phyloP scores from a whole-genome alignment of 2,113 vertebrate genomes.

The Chroicocephalus ridibundus region DNA sequence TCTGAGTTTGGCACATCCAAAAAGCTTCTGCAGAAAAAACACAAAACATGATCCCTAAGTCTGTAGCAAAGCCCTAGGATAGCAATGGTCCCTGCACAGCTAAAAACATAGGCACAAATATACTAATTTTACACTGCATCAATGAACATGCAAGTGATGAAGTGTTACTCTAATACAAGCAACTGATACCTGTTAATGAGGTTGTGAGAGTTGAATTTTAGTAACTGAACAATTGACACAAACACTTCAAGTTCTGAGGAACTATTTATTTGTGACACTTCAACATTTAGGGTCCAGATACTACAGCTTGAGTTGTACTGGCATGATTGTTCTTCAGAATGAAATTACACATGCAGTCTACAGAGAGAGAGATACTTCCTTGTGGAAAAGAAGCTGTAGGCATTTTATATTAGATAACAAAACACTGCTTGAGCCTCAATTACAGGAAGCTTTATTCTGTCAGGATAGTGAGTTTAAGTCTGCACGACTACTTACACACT shows the following conservation, averaged over 20 bases:
- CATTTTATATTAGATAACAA: not conserved
- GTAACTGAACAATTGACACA: not conserved
- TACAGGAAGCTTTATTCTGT: not conserved
- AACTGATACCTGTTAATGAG: not conserved
- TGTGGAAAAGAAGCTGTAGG: not conserved
- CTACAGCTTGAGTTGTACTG: not conserved
- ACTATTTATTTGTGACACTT: conserved; percentile 13
- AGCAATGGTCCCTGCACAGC: not conserved
- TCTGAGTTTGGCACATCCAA: not conserved
- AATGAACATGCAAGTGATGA: not conserved
- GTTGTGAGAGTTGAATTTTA: not conserved
- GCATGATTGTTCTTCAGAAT: not conserved
- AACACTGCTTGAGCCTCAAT: not conserved
- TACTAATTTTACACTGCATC: not conserved
- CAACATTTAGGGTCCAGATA: not conserved
- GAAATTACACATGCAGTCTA: not conserved
- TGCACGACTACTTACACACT: fast-evolving
- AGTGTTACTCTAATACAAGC: not conserved
- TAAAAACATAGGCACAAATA: not conserved
- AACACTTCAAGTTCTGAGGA: not conserved
- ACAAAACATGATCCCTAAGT: not conserved
- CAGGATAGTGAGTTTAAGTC: not conserved
- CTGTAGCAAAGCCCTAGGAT: not conserved
- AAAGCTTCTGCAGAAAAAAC: not conserved
- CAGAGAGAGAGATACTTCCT: not conserved